Percentiles rank a stretch among this genome's conserved stretches.
Conservation (phyloP, 2,888 invertebrate genomes). For the Thereva unica region DNA sequence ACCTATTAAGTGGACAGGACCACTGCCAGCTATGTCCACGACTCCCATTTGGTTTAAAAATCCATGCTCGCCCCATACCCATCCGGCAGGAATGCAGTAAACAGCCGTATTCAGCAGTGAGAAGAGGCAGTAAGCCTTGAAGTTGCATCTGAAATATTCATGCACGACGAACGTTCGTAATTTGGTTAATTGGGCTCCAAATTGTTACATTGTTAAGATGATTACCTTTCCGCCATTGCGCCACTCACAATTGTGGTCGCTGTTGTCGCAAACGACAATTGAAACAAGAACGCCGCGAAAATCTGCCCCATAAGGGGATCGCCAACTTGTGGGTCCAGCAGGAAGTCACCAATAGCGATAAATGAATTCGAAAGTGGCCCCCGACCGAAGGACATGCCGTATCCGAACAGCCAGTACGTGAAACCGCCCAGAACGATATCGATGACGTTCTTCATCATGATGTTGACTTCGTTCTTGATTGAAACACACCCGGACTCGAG, state of each 20-base stretch:
- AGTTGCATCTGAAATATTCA: constrained; percentile 70
- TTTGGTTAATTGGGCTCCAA: constrained; percentile 25
- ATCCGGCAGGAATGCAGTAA: constrained; percentile 91
- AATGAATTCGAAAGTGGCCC: constrained; percentile 75
- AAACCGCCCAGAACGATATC: constrained; percentile 87
- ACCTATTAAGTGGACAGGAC: constrained; percentile 88
- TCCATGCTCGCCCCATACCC: constrained; percentile 90
- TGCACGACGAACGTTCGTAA: constrained; percentile 14
- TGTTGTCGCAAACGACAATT: constrained; percentile 82
- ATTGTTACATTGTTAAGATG: constrained; percentile 18
- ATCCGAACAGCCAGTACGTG: constrained; percentile 95
- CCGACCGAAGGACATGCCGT: constrained; percentile 86
- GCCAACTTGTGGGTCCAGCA: constrained; percentile 74
- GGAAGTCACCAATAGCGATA: constrained; percentile 82
- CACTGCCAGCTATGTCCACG: constrained; percentile 91
- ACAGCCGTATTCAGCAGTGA: constrained; percentile 86
- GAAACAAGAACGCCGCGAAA: constrained; percentile 88
- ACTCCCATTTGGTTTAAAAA: constrained; percentile 82
- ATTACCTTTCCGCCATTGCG: constrained; percentile 89
- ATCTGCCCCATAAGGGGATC: constrained; percentile 82
- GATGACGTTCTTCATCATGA: constrained; percentile 96
- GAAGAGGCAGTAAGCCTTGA: constrained; percentile 88
- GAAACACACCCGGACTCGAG: constrained; percentile 92
- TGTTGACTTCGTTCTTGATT: constrained; percentile 92
- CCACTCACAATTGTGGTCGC: constrained; percentile 92